phyloP scores from a whole-genome alignment of 1,140 invertebrate species.

The Solenopsis invicta region DNA sequence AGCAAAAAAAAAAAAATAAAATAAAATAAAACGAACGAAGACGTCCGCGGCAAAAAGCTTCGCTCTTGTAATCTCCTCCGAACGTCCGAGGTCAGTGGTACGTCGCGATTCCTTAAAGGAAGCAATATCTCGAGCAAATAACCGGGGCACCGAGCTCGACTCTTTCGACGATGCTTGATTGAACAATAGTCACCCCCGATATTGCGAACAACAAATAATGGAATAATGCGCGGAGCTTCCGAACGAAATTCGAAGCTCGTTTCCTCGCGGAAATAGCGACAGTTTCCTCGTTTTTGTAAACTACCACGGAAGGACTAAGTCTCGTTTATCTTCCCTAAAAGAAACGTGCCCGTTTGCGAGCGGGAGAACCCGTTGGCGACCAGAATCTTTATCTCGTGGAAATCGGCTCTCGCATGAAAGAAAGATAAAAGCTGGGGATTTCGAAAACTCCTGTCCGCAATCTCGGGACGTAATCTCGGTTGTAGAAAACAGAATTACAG shows the following conservation, averaged over 20 bases:
- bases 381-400: conserved; percentile 22
- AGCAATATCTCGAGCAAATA: conserved; percentile 36
- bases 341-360: conserved; percentile 28
- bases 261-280: conserved; percentile 4
- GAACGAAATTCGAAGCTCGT: background rate
- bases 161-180: conserved; percentile 1
- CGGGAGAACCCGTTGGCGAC: conserved; percentile 12
- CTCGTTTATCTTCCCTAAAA: conserved; percentile 42
- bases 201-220: conserved; percentile 19
- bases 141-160: background rate
- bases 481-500: background rate
- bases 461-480: conserved; percentile 31
- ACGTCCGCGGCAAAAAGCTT: conserved; percentile 15
- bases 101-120: background rate
- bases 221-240: background rate
- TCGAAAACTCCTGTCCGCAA: conserved; percentile 34
- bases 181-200: background rate
- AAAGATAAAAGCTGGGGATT: conserved; percentile 18
- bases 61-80: conserved; percentile 36
- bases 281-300: background rate
- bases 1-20: too few species aligned
- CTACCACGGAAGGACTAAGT: background rate
- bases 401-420: conserved; percentile 16
- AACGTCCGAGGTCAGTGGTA: conserved; percentile 25
- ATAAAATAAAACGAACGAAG: conserved; percentile 21